Conservation (phyloP, 2,888 invertebrate genomes). For the Chymomyza amoena region DNA sequence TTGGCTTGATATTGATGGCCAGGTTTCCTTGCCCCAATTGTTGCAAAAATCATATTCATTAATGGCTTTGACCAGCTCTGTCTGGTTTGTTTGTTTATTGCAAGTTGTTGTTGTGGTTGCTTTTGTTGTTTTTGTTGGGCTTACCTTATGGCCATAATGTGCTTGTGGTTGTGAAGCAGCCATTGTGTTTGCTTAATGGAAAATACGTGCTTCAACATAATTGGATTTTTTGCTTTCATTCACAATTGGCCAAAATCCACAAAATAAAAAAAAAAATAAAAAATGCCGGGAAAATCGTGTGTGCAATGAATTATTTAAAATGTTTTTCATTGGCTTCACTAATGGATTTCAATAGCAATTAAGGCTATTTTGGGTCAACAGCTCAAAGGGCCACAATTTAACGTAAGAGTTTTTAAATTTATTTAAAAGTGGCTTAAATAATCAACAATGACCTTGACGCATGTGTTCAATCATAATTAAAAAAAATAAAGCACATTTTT, state of each 20-base stretch:
- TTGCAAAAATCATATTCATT: conserved; percentile 38
- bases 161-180: conserved; percentile 38
- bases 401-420: neutral
- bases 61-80: conserved; percentile 7
- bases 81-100: neutral
- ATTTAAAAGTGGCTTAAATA: neutral
- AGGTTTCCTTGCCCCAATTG: conserved; percentile 41
- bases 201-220: conserved; percentile 65
- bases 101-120: neutral
- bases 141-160: conserved; percentile 35
- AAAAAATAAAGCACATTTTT: too few species aligned
- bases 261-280: neutral
- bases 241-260: conserved; percentile 22
- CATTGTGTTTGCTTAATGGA: conserved; percentile 62
- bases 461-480: neutral
- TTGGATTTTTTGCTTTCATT: conserved; percentile 55
- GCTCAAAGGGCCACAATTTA: neutral
- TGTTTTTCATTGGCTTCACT: conserved; percentile 45
- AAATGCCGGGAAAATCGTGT: conserved; percentile 22
- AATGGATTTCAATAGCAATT: conserved; percentile 45
- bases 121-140: neutral
- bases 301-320: conserved; percentile 43
- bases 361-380: neutral
- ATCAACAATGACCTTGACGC: neutral
- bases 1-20: conserved; percentile 32